These are phyloP conservation scores for Trichonephila inaurata DNA, from an alignment of 1,140 invertebrate species.

Conservation along the genomic window DNA sequence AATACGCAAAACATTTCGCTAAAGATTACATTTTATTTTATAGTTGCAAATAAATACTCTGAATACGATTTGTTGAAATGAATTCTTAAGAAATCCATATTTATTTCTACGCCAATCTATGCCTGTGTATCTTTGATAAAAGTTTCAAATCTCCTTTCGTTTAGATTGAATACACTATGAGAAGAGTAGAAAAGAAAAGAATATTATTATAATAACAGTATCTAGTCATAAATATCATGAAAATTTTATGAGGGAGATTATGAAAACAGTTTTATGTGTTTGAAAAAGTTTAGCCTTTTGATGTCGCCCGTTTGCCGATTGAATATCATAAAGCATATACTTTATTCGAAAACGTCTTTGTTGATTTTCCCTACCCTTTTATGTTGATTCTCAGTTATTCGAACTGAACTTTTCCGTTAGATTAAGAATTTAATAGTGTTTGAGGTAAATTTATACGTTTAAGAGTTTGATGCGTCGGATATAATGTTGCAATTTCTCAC, in stretches of 20 bases:
- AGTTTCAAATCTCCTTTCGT: neutral
- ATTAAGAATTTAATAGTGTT: slow-evolving; percentile 17
- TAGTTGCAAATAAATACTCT: neutral
- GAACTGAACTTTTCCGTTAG: neutral
- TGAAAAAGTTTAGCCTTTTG: slow-evolving; percentile 20
- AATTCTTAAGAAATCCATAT: neutral
- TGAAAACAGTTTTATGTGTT: slow-evolving; percentile 48
- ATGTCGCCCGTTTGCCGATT: neutral
- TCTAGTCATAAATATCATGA: neutral
- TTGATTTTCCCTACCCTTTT: neutral
- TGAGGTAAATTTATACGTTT: neutral
- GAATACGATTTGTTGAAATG: neutral
- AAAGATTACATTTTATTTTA: neutral
- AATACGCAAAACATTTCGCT: neutral
- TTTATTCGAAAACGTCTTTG: neutral
- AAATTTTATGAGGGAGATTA: slow-evolving; percentile 15
- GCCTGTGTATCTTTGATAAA: slow-evolving; percentile 30
- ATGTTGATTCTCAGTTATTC: neutral
- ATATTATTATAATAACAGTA: slow-evolving; percentile 20
- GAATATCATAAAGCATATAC: neutral
- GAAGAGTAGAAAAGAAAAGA: neutral
- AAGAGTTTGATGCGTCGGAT: neutral
- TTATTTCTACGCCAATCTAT: neutral
- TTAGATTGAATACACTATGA: neutral
- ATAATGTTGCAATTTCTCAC: neutral